Percentiles rank a stretch among this genome's conserved stretches.
These are phyloP conservation scores for Drosophila insularis DNA, from an alignment of 1,140 invertebrate genomes.

Conservation along the genomic window DNA sequence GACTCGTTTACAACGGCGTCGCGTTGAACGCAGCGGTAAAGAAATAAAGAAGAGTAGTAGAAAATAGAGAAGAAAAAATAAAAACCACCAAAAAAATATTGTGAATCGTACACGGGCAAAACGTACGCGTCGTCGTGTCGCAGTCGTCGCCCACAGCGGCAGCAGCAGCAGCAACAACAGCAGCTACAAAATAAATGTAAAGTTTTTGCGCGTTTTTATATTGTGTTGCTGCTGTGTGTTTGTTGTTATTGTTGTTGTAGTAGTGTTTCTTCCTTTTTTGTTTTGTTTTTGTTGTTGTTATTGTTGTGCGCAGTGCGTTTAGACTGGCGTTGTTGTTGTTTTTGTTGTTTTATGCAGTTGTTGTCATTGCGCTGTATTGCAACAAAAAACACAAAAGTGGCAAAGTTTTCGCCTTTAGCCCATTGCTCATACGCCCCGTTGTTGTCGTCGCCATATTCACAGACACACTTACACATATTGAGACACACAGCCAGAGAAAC, in stretches of 20 bases:
- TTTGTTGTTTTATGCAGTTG: background rate
- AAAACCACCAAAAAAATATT: slow-evolving; percentile 31
- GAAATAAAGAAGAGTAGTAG: slow-evolving; percentile 23
- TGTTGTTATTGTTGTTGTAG: slow-evolving; percentile 28
- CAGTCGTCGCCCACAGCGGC: slow-evolving; percentile 25
- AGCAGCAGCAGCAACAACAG: slow-evolving; percentile 37
- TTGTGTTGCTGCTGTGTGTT: slow-evolving; percentile 15
- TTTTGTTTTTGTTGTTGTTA: slow-evolving; percentile 32
- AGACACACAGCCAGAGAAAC: too few relatives aligned
- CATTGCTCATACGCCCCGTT: slow-evolving; percentile 76
- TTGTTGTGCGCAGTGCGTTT: slow-evolving; percentile 53
- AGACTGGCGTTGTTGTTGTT: slow-evolving; percentile 34
- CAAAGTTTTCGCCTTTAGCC: slow-evolving; percentile 68
- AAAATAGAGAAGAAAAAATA: slow-evolving; percentile 19
- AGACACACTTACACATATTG: background rate
- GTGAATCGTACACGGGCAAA: slow-evolving; percentile 14
- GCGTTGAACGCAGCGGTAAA: slow-evolving; percentile 44
- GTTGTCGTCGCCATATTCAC: slow-evolving; percentile 48
- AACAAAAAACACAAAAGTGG: slow-evolving; percentile 60
- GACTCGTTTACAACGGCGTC: slow-evolving; percentile 55
- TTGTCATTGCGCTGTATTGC: slow-evolving; percentile 31
- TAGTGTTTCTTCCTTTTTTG: slow-evolving; percentile 23
- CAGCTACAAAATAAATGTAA: slow-evolving; percentile 48
- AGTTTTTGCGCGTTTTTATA: slow-evolving; percentile 53
- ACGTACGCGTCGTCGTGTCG: slow-evolving; percentile 39